Evolutionary conservation across 2,888 invertebrate genomes (phyloP), one percentile per base, ranked within the genome.

Genomic region (Endotricha flammealis): DNA sequence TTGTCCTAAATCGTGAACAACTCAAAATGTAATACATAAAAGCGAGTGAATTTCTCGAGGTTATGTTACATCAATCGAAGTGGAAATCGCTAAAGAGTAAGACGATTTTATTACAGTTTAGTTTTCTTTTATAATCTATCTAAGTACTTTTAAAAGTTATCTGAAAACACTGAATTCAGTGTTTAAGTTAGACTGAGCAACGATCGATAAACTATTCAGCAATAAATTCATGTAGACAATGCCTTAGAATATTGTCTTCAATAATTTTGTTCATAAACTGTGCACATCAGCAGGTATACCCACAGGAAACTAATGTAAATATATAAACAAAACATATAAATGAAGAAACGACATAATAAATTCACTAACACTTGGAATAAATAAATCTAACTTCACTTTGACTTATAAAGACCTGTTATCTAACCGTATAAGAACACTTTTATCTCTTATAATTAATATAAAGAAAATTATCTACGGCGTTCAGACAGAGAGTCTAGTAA

Each of bases 381-480:
- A 42, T 42, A 33, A 22, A 38, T 41, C 46, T 49, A 46, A 38
- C 28, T 53, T 46, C 45, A 41, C 38, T 53, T 57, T 36, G 33
- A 37, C 43, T 48, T 50, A 43, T 29, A 31, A 39, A 60, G 51
- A 59, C 50, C 54, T 56, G 56, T 63, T 58, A 57, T 64, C 66
- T 73, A 68, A 69, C 58, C 60, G 66, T 71, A 72, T 85, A 83
- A 85, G 83, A 85, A 82, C 85, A 85, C 85, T 85, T 81, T 80
- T 64, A 71, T 79, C 62, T 70, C 47, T 47, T 47, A 47, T 27
- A 39, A 44, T 48, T 42, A 34, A 36, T 32, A 46, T 36, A 43
- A 47, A 39, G 33, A 37, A 46, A 46, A 42, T 31, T 37, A 31
- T 38, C 44, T 47, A 42, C 44, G 39, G 38, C 40, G 37, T 32